A percentile compares a stretch with the other conserved stretches of the same genome.
These are phyloP conservation scores for Scylla paramamosain DNA, from an alignment of 1,140 invertebrate species.

Conservation along the genomic window DNA sequence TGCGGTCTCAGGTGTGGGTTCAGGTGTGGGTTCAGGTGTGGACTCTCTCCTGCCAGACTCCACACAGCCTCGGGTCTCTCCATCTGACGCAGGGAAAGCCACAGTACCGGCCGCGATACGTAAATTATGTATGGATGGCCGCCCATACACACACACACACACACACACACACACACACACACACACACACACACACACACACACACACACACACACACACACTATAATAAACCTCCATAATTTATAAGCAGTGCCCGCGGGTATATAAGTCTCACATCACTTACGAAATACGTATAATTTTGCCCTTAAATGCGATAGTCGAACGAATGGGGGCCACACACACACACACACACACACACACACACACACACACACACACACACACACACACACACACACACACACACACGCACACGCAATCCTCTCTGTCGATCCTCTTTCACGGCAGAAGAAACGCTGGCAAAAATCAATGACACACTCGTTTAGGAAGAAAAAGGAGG, in stretches of 20 bases:
- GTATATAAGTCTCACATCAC: too few species aligned
- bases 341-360: constrained; percentile 41
- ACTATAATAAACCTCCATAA: not conserved
- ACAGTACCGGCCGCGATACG: not conserved
- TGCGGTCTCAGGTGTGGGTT: too few species aligned
- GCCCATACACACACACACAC: constrained; percentile 42
- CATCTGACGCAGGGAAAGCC: not conserved
- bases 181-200: constrained; percentile 48
- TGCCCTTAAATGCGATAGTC: too few species aligned
- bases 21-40: not conserved
- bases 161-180: constrained; percentile 38
- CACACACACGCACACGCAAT: not conserved
- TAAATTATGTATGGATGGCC: too few species aligned
- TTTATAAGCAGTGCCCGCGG: too few species aligned
- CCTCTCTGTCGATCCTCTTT: too few species aligned
- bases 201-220: constrained; percentile 38
- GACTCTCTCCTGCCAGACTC: not conserved
- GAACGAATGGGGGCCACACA: not conserved
- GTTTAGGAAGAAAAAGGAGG: too few species aligned
- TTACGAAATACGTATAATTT: too few species aligned
- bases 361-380: constrained; percentile 41
- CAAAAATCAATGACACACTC: too few species aligned
- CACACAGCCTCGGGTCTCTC: not conserved
- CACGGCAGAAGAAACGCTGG: too few species aligned
- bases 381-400: constrained; percentile 7